Evolutionary conservation across 2,797 vertebrate genomes (phyloP).

Genomic region (Otolemur crassicaudatus): DNA sequence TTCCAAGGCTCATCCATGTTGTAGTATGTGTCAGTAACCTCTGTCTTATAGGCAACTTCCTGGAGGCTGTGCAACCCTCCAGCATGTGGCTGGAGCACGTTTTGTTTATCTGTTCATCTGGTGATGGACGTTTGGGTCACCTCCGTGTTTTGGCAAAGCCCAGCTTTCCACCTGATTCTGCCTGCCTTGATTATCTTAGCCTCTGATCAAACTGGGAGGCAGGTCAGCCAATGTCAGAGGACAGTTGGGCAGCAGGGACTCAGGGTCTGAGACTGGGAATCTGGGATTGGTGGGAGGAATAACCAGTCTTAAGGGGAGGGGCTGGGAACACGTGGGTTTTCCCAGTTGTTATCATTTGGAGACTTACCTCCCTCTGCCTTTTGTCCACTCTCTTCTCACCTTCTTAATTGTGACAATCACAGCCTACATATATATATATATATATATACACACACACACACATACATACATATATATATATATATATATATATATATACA

Average conservation of each 20-base stretch:
- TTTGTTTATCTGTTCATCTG: rapidly evolving
- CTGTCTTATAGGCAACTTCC: no score
- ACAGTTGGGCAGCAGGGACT: not conserved
- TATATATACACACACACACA: no score
- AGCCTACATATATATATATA: no score
- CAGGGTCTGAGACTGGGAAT: not conserved
- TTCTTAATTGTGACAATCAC: not conserved
- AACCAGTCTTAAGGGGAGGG: rapidly evolving
- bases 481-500: no score
- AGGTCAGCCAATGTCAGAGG: not conserved
- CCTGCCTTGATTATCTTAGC: not conserved
- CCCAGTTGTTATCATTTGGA: not conserved
- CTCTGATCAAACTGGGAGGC: not conserved
- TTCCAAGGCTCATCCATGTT: rapidly evolving
- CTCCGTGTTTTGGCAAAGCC: no score
- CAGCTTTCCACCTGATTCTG: not conserved
- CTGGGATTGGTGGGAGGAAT: not conserved
- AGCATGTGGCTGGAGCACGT: rapidly evolving
- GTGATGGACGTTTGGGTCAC: rapidly evolving
- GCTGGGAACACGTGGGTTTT: not conserved
- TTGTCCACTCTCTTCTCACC: not conserved
- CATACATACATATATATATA: no score
- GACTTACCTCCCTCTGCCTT: not conserved
- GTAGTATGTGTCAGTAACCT: rapidly evolving
- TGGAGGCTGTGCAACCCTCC: not conserved